phyloP scores from a whole-genome alignment of 64 coral and sea anemone species.

The Catalaphyllia jardinei region DNA sequence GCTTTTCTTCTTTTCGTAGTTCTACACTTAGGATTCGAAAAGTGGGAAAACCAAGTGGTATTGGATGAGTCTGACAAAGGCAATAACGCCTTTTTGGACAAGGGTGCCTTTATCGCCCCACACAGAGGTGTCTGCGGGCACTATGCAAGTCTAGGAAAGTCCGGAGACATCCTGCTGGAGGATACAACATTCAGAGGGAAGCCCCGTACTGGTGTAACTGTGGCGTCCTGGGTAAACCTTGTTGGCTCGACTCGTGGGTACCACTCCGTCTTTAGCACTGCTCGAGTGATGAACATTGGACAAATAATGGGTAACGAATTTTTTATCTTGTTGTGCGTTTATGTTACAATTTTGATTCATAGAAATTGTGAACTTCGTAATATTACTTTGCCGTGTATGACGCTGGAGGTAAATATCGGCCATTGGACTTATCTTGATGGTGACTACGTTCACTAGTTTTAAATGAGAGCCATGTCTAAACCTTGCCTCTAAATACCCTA shows the following conservation, averaged over 20 bases:
- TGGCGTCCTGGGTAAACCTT: conserved; percentile 83
- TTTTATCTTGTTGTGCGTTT: neutral
- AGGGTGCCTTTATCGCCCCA: conserved; percentile 56
- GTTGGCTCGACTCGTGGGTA: conserved; percentile 58
- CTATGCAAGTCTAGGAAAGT: conserved; percentile 59
- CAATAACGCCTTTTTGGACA: conserved; percentile 82
- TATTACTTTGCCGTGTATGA: too few relatives aligned
- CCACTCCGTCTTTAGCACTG: conserved; percentile 87
- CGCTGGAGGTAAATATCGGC: too few relatives aligned
- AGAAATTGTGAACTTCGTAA: too few relatives aligned
- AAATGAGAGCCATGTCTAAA: too few relatives aligned
- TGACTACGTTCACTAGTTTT: too few relatives aligned
- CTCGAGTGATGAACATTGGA: conserved; percentile 43
- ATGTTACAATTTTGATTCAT: too few relatives aligned
- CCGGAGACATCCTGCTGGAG: conserved; percentile 72
- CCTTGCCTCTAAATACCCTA: too few relatives aligned
- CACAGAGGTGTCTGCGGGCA: conserved; percentile 67
- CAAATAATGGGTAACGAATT: conserved; percentile 50
- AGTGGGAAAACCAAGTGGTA: conserved; percentile 60
- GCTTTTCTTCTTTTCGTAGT: conserved; percentile 31
- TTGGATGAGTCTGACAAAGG: conserved; percentile 79
- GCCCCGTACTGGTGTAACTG: conserved; percentile 70
- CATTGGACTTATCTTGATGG: too few relatives aligned
- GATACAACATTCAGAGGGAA: conserved; percentile 88
- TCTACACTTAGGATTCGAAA: conserved; percentile 77